A percentile compares a stretch with the other conserved stretches of the same genome.
Conservation (phyloP, 2,888 invertebrate species). For the Drosophila mayaguana region DNA sequence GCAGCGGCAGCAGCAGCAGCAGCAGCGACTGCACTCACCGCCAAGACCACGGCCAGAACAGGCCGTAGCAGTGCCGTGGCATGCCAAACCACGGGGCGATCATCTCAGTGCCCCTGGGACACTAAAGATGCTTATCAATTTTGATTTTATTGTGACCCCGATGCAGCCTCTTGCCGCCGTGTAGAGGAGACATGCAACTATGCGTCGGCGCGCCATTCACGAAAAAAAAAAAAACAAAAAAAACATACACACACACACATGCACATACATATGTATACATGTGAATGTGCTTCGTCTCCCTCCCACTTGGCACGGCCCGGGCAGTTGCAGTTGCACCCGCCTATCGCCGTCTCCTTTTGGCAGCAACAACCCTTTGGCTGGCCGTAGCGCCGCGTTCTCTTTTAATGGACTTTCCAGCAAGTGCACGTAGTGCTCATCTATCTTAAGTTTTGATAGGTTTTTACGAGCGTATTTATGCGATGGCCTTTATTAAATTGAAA, state of each 20-base stretch:
- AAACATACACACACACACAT: background rate
- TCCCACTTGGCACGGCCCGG: background rate
- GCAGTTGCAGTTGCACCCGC: conserved; percentile 1
- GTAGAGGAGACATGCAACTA: conserved; percentile 64
- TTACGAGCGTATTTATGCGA: conserved; percentile 66
- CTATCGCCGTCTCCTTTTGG: background rate
- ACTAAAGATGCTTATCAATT: conserved; percentile 66
- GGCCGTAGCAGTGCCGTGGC: background rate
- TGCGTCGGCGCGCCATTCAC: conserved; percentile 63
- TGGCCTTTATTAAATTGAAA: conserved; percentile 78
- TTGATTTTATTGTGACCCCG: conserved; percentile 71
- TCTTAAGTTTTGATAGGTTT: conserved; percentile 75
- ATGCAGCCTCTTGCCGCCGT: conserved; percentile 46
- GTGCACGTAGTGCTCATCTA: conserved; percentile 73
- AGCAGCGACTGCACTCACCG: conserved; percentile 57
- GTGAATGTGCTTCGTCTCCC: background rate
- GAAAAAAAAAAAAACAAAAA: conserved; percentile 12
- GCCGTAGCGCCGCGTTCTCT: conserved; percentile 48
- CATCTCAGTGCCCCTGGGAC: conserved; percentile 59
- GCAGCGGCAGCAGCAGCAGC: conserved; percentile 56
- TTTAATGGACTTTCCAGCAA: conserved; percentile 59
- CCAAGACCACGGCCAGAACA: conserved; percentile 5
- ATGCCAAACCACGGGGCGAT: conserved; percentile 30
- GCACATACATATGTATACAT: background rate
- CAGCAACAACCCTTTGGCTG: conserved; percentile 28